phyloP scores from a whole-genome alignment of 23 tunicate species.

The Halocynthia roretzi region DNA sequence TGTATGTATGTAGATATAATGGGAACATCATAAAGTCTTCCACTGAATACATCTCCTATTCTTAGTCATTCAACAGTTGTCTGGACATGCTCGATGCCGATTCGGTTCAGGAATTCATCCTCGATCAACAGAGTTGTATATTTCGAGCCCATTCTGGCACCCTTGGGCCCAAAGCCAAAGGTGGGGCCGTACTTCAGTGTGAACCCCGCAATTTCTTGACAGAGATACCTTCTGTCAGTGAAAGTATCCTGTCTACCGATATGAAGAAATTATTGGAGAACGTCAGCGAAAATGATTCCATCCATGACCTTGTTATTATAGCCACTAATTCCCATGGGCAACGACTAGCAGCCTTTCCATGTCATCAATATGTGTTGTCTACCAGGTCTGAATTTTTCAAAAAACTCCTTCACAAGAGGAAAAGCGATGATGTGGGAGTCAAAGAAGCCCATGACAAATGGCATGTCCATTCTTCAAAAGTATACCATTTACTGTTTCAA shows the following conservation, averaged over 20 bases:
- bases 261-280: conserved; percentile 1
- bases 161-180: conserved; percentile 64
- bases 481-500: conserved; percentile 30
- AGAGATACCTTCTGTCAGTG: conserved; percentile 20
- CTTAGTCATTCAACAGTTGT: conserved; percentile 17
- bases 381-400: conserved; percentile 3
- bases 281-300: conserved; percentile 10
- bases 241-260: conserved; percentile 6
- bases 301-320: not conserved
- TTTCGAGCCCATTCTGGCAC: conserved; percentile 64
- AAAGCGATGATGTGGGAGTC: not conserved
- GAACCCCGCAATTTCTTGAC: conserved; percentile 67
- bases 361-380: conserved; percentile 6
- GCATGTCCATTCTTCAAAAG: not conserved
- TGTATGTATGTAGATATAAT: not conserved
- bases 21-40: not conserved
- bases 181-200: conserved; percentile 58
- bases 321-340: conserved; percentile 5
- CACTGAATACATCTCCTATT: not conserved
- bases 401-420: not conserved
- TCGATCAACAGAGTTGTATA: conserved; percentile 55
- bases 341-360: not conserved
- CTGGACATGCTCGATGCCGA: conserved; percentile 58
- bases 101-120: conserved; percentile 50
- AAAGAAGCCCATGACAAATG: not conserved